Evolutionary conservation across 2,797 vertebrate genomes (phyloP).

Genomic region (Cossypha heuglini): DNA sequence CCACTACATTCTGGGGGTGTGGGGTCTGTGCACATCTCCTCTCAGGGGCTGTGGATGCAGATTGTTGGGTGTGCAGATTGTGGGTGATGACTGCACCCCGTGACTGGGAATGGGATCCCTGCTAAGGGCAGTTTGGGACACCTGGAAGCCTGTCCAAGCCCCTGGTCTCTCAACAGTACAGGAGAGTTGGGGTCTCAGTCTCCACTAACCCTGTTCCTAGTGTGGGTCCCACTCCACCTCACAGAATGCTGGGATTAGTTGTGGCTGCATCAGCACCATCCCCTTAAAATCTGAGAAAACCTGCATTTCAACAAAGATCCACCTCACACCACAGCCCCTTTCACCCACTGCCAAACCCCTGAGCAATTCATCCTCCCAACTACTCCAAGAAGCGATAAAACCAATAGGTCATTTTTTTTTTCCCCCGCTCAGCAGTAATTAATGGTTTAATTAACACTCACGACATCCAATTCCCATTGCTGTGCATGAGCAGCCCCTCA

Average conservation of each 20-base stretch:
- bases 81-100: not conserved
- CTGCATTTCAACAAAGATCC: not conserved
- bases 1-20: accelerated
- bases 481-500: not conserved
- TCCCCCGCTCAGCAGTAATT: constrained; percentile 45
- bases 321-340: accelerated
- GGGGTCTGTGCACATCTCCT: not conserved
- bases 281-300: not conserved
- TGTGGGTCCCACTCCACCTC: not conserved
- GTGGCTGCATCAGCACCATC: not conserved
- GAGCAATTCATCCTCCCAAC: not conserved
- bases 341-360: accelerated
- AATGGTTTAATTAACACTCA: constrained; percentile 63
- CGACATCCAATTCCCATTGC: constrained; percentile 42
- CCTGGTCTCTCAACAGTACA: accelerated
- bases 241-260: not conserved
- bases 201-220: not conserved
- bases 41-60: not conserved
- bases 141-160: not conserved
- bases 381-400: not conserved
- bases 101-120: not conserved
- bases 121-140: not conserved
- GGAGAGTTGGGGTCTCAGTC: not conserved
- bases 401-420: not conserved
- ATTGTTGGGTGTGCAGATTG: not conserved